Evolutionary conservation across 2,797 vertebrate genomes (phyloP), one percentile per base, ranked within the genome.

Genomic region (Enteromius fasciolatus): DNA sequence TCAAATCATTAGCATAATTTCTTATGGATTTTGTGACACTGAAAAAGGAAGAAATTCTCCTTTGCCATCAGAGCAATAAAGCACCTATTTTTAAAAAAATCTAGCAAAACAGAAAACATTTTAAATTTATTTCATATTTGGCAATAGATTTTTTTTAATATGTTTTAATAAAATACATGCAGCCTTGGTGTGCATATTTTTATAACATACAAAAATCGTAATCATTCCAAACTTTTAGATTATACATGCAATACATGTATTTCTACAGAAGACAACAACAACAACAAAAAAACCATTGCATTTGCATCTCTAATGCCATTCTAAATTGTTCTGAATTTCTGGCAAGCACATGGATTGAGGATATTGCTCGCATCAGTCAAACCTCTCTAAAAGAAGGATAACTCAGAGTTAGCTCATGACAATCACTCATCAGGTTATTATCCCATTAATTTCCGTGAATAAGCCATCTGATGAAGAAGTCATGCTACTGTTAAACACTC

Each of bases 401-500:
- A 50, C 33, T 57, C 25, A 6, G 63, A 46, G 18, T 48, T 69
- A 36, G 20, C 50, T 57, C 39, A 77, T 76, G 64, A 48, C 64
- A 69, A 70, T 76, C 81, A 18, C 74, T 83, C 63, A 59, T 76
- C 39, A 17, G 10, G 50, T 83, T 83, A 76, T 83, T 69, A 77
- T 50, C 36, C 66, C 52, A 83, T 77, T 77, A 77, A 83, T 83
- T 77, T 48, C 20, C 18, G 11, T 63, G 81, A 77, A 83, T 76
- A 83, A 77, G 67, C 74, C 54, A 76, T 83, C 64, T 83, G 81
- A 77, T 69, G 81, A 83, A 83, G 81, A 33, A 25, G 36, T 63
- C 31, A 61, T 54, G 80, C 70, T 76, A 82, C 81, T 36, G 81
- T 82, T 82, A 68, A 82, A 82, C 73, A 76, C 74, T 83, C 66